Conservation (phyloP, 2,113 vertebrate genomes). For the Sapayoa aenigma region DNA sequence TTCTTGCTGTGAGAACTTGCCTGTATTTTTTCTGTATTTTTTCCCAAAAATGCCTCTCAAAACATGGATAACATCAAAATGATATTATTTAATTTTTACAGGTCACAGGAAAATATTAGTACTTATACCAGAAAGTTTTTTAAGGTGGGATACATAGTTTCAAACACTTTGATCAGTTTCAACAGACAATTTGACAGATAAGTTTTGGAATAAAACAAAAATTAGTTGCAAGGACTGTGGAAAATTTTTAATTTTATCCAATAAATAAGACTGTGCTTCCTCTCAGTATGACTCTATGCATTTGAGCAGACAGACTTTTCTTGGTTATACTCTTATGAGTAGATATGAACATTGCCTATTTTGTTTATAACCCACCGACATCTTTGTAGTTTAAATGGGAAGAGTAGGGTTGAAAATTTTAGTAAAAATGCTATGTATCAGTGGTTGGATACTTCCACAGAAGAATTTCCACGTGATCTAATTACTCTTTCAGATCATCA, state of each 20-base stretch:
- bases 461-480: background rate
- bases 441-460: background rate
- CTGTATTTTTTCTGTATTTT: background rate
- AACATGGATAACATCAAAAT: fast-evolving
- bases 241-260: background rate
- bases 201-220: background rate
- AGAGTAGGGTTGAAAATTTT: background rate
- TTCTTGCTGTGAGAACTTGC: background rate
- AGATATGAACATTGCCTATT: background rate
- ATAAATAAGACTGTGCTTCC: background rate
- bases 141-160: background rate
- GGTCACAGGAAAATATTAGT: background rate
- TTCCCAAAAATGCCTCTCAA: background rate
- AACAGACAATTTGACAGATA: background rate
- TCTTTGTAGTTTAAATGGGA: background rate
- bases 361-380: background rate
- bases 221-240: background rate
- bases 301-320: background rate
- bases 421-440: background rate
- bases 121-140: background rate
- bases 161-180: background rate
- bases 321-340: background rate
- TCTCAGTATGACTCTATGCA: background rate
- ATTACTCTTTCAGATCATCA: background rate
- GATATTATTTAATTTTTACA: background rate